Base-by-base conservation (phyloP, 2,888 invertebrate species). In the Adela reaumurella region DNA sequence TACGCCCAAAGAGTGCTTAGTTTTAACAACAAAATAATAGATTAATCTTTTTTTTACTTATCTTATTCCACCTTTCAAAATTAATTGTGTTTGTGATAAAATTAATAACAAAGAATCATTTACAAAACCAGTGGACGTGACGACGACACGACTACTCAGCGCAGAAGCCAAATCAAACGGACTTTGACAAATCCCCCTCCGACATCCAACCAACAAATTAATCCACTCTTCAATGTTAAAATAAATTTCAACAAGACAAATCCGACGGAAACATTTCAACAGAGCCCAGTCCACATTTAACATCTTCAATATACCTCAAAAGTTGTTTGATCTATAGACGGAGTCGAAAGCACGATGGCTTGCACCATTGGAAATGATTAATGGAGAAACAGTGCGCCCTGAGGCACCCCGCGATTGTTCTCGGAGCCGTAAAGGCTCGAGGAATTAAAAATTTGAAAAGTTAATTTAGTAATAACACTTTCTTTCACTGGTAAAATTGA, bases 371-470 rank as follows among this genome's bases (percentile, higher is more conserved):
- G 14, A 11, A 35, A 35, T 35, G 35, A 35, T 35, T 35, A 35
- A 35, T 35, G 24, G 24, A 5, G 6, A 14, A 35, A 14, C 3
- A 35, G 35, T 3, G 35, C 3, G 14, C 35, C 35, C n/a, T 35
- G 35, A 14, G 35, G 35, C 3, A 11, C 35, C 14, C 35, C 35
- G 4, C 35, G 14, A 35, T 35, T 35, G 35, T 35, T 35, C 35
- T 11, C 14, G 3, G 35, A 35, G 35, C 35, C 35, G 35, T 35
- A 14, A 35, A 35, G 6, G 35, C 35, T 54, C 48, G 53, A 55
- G 52, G 62, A 60, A 62, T 64, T 61, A 61, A 61, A 66, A 55
- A 60, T 64, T 61, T 58, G 51, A 64, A 65, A 65, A 58, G 60
- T 59, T 62, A 59, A 65, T 64, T 62, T 60, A 62, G 59, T 59